Evolutionary conservation across 2,797 vertebrate species (phyloP).

Genomic region (Cossypha heuglini): DNA sequence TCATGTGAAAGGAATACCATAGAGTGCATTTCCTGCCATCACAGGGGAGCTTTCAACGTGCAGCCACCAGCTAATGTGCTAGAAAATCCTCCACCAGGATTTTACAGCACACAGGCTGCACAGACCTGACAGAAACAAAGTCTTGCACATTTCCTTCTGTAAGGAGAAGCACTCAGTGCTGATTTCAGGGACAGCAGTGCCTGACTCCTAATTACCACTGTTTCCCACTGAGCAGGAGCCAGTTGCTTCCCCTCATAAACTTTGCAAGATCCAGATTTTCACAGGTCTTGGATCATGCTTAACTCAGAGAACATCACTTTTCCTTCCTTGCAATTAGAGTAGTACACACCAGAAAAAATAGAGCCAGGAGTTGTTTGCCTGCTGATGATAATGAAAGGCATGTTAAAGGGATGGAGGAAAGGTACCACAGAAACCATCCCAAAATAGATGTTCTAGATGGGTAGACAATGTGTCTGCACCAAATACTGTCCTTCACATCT

Average conservation of each 20-base stretch:
- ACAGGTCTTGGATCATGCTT: neutral
- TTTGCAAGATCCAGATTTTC: neutral
- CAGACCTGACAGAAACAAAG: neutral
- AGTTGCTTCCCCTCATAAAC: neutral
- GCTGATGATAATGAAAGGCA: neutral
- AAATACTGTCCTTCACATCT: neutral
- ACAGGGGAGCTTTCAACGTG: neutral
- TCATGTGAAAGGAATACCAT: neutral
- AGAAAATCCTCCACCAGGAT: neutral
- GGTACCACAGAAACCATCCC: neutral
- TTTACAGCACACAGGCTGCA: neutral
- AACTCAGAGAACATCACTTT: neutral
- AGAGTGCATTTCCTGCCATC: neutral
- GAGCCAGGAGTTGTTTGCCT: neutral
- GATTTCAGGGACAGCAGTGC: neutral
- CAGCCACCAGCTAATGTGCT: neutral
- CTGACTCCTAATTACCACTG: neutral
- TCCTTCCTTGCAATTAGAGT: neutral
- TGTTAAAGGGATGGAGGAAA: neutral
- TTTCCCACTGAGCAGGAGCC: neutral
- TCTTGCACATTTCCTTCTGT: neutral
- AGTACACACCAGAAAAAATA: accelerated
- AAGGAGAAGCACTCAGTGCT: neutral
- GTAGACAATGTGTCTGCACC: neutral
- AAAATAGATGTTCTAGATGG: neutral